phyloP scores from a whole-genome alignment of 2,888 invertebrate genomes.

The Augiades crinisus region DNA sequence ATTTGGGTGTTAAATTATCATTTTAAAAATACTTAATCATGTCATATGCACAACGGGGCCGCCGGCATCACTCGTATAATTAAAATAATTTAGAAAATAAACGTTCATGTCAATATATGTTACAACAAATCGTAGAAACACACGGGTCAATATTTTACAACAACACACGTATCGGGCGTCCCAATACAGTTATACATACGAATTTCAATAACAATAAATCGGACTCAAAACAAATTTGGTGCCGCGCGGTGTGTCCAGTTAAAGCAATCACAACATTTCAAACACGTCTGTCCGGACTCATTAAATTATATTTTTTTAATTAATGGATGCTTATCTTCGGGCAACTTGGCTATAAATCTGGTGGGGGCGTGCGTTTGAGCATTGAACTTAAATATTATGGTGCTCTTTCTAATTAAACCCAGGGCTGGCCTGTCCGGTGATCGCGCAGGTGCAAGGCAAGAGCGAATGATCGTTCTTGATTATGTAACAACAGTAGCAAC shows the following conservation, averaged over 20 bases:
- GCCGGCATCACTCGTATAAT: too few relatives aligned
- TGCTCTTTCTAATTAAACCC: conserved; percentile 78
- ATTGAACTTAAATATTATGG: conserved; percentile 72
- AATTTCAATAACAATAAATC: conserved; percentile 23
- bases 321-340: conserved; percentile 77
- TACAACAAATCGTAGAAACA: too few relatives aligned
- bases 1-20: too few relatives aligned
- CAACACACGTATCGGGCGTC: background rate
- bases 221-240: conserved; percentile 21
- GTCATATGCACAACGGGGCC: too few relatives aligned
- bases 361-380: conserved; percentile 68
- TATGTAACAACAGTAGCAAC: too few relatives aligned
- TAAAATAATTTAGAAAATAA: background rate
- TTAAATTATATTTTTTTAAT: conserved; percentile 75
- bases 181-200: conserved; percentile 17
- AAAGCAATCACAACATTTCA: conserved; percentile 36
- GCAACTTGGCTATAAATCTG: conserved; percentile 72
- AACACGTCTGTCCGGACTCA: conserved; percentile 41
- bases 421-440: conserved; percentile 43
- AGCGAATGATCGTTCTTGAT: too few relatives aligned
- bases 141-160: conserved; percentile 9
- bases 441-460: conserved; percentile 32
- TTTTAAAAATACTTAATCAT: too few relatives aligned
- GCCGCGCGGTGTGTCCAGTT: conserved; percentile 11
- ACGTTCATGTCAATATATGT: too few relatives aligned